Base-by-base conservation (phyloP, 2,888 invertebrate genomes). In the Phrixothrix hirtus region DNA sequence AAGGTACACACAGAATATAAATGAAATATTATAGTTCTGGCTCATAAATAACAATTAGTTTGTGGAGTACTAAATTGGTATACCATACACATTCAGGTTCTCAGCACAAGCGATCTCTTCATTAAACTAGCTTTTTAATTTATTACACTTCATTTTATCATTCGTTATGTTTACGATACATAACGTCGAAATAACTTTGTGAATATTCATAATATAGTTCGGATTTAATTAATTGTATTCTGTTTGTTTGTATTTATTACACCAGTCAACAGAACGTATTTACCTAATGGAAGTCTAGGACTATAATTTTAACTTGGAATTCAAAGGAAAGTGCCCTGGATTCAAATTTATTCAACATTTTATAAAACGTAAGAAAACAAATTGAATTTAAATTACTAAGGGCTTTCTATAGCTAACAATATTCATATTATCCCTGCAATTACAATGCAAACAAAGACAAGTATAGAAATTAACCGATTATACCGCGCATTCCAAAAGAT, bases 21-120 rank as follows among this genome's bases (percentile, higher is more conserved):
- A 69, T 70, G 69, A 71, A 69, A 64, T 70, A 71, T 70, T 70
- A 68, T 60, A 59, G 61, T 58, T 57, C 58, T 56, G 41, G 59
- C 45, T 57, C 68, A 66, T 71, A 71, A 71, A 71, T 71, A 70
- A 71, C 70, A 71, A 71, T 71, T 71, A 70, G 69, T 65, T 68
- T 60, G 63, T 66, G 61, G 58, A 63, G 63, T 61, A 65, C 61
- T 67, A 70, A 71, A 70, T 70, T 68, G 68, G 67, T 66, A 64
- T 66, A 67, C 50, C 52, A 56, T 52, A 55, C 45, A 62, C 65
- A 62, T 65, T 67, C 68, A 64, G 65, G 66, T 68, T 69, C 65
- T 63, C 63, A 56, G 63, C 62, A 50, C 62, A 55, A 57, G 52
- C 58, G 65, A 69, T 68, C 63, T 70, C 70, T 70, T 68, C 68